Conservation (phyloP, 2,797 vertebrate genomes). For the Nannoperca obscura region DNA sequence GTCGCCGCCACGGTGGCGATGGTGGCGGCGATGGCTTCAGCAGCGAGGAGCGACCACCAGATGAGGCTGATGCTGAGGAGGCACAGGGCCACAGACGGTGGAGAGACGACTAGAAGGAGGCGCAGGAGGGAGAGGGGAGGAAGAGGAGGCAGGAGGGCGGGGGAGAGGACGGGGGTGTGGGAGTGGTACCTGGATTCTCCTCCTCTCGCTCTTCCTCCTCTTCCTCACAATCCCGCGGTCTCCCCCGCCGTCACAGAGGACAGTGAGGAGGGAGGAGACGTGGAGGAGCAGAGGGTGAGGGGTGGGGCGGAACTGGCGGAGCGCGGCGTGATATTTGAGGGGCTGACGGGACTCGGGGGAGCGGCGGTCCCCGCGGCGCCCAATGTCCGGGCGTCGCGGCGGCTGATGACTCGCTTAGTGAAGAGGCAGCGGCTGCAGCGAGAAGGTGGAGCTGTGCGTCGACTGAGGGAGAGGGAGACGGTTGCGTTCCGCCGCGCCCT, state of each 20-base stretch:
- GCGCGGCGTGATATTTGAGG: constrained; percentile 85
- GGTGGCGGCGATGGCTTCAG: constrained; percentile 68
- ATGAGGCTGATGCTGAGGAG: constrained; percentile 73
- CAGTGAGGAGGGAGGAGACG: constrained; percentile 36
- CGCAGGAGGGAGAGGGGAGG: constrained; percentile 40
- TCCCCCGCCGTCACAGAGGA: constrained; percentile 12
- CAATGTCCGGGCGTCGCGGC: constrained; percentile 79
- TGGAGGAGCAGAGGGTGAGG: constrained; percentile 12
- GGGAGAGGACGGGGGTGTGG: constrained; percentile 41
- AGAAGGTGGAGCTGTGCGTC: constrained; percentile 84
- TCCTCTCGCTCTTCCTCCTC: constrained; percentile 20
- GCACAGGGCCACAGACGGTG: constrained; percentile 21
- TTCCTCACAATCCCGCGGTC: constrained; percentile 9
- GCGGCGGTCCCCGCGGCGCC: constrained; percentile 25
- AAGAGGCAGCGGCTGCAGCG: constrained; percentile 81
- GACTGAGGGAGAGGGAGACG: constrained; percentile 89
- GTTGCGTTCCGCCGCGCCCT: constrained; percentile 89
- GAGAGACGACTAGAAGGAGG: background rate
- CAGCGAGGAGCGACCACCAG: constrained; percentile 59
- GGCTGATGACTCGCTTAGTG: constrained; percentile 84
- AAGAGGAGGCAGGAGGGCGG: background rate
- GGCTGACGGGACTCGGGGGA: constrained; percentile 65
- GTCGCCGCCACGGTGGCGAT: constrained; percentile 67
- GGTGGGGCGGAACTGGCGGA: background rate
- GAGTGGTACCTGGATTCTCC: constrained; percentile 66